Evolutionary conservation across 2,113 vertebrate genomes (phyloP).

Genomic region (Scomber colias): DNA sequence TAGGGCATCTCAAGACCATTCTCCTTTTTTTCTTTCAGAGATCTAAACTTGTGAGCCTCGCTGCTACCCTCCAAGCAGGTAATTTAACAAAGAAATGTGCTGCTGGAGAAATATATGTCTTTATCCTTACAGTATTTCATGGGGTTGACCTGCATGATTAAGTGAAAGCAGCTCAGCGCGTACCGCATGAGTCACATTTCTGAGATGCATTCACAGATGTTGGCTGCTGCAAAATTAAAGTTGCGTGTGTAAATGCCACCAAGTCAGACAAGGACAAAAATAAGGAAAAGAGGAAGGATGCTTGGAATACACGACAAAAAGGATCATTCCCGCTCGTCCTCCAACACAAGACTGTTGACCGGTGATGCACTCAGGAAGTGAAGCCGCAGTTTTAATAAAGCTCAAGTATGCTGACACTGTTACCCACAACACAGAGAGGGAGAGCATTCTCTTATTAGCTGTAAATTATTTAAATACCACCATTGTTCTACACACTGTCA

Average conservation of each 20-base stretch:
- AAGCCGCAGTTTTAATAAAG: constrained; percentile 5
- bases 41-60: not conserved
- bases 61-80: not conserved
- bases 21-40: not conserved
- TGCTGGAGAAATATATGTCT: not conserved
- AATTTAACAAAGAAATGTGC: constrained; percentile 1
- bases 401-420: not conserved
- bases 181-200: constrained; percentile 20
- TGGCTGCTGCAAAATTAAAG: constrained; percentile 75
- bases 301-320: not conserved
- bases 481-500: constrained; percentile 15
- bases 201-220: constrained; percentile 60
- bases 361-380: constrained; percentile 24
- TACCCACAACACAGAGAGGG: not conserved
- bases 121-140: constrained; percentile 5
- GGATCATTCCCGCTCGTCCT: not conserved
- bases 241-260: constrained; percentile 75
- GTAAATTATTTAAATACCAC: not conserved
- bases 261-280: constrained; percentile 51
- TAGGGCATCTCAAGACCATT: not conserved
- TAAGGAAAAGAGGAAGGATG: not conserved
- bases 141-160: constrained; percentile 29
- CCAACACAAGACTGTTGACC: constrained; percentile 32
- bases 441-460: constrained; percentile 18
- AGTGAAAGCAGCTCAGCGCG: constrained; percentile 59